These are phyloP conservation scores for Amazona vittata DNA, from an alignment of 2,113 vertebrate genomes.

Conservation along the genomic window DNA sequence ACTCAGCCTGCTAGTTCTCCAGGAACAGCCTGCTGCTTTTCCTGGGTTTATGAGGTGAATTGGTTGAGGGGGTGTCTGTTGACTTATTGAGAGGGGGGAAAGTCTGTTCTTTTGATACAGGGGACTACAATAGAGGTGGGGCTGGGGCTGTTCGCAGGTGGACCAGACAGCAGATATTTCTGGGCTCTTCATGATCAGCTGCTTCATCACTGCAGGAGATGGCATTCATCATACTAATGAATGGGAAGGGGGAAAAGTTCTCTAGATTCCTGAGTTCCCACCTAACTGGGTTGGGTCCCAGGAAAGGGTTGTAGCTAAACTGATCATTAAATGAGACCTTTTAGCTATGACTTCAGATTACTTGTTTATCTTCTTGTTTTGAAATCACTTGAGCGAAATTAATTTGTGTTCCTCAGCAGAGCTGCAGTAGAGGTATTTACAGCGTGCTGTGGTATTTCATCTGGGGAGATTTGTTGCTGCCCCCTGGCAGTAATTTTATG, in stretches of 20 bases:
- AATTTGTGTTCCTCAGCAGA: not conserved
- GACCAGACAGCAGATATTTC: not conserved
- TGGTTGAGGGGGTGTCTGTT: not conserved
- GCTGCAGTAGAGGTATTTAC: not conserved
- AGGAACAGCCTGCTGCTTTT: not conserved
- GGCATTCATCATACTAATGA: accelerated
- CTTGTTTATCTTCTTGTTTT: not conserved
- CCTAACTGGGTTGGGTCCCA: not conserved
- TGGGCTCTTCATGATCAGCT: not conserved
- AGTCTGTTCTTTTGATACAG: not conserved
- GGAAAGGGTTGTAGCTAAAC: not conserved
- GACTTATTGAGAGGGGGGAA: not conserved
- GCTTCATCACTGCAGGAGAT: not conserved
- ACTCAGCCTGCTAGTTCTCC: not conserved
- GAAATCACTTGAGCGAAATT: not conserved
- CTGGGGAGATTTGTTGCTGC: not conserved
- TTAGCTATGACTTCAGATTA: not conserved
- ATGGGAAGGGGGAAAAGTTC: not conserved
- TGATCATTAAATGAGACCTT: not conserved
- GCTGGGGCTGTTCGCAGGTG: not conserved
- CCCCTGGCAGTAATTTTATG: not conserved
- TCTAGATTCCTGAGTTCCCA: not conserved
- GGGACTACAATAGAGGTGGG: accelerated
- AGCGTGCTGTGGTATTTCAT: not conserved
- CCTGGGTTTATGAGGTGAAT: not conserved